Evolutionary conservation across 2,113 vertebrate genomes (phyloP).

Genomic region (Malurus cyaneus): DNA sequence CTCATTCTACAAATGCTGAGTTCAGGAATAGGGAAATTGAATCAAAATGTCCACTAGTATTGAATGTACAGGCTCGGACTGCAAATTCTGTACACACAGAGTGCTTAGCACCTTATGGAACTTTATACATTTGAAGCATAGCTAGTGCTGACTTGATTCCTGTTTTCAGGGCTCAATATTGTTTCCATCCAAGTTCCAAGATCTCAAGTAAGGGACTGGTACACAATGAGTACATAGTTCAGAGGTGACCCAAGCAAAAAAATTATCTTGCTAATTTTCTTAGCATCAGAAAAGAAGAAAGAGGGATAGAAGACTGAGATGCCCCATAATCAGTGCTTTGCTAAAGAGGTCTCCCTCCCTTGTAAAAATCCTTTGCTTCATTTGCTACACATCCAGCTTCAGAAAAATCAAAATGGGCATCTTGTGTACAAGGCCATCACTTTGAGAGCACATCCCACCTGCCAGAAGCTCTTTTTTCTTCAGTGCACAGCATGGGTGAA

Average conservation of each 20-base stretch:
- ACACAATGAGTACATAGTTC: neutral
- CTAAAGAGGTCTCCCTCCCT: neutral
- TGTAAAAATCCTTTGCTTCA: neutral
- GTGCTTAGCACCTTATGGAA: neutral
- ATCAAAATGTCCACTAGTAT: neutral
- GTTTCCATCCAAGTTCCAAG: neutral
- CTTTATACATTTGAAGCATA: neutral
- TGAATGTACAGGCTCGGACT: neutral
- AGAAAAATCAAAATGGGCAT: neutral
- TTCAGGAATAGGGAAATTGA: neutral
- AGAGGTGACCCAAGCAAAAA: neutral
- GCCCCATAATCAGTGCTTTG: neutral
- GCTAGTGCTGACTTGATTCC: neutral
- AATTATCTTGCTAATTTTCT: neutral
- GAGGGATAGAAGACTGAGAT: neutral
- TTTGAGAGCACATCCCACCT: neutral
- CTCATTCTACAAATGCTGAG: conserved; percentile 1
- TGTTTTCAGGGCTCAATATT: neutral
- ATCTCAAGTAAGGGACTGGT: neutral
- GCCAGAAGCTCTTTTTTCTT: neutral
- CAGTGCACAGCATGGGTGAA: neutral
- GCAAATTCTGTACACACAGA: neutral
- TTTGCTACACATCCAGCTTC: rapidly evolving
- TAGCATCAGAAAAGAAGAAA: neutral
- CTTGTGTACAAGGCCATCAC: neutral